phyloP scores from a whole-genome alignment of 2,888 invertebrate species.

The Melanophora roralis region DNA sequence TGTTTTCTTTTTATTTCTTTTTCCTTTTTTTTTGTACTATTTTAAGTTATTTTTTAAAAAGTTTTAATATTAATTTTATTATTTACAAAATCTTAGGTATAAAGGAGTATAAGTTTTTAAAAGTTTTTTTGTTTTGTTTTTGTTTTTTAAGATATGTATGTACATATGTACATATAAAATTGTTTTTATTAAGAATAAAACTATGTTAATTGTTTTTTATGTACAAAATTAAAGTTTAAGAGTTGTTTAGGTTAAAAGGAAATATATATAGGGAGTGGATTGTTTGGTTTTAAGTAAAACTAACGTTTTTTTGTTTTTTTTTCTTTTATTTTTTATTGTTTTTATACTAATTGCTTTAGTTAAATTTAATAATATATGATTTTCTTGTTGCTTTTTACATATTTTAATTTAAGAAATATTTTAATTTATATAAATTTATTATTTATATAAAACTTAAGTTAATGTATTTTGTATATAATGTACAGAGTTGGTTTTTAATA shows the following conservation, averaged over 20 bases:
- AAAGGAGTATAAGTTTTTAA: neutral
- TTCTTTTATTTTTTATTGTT: constrained; percentile 13
- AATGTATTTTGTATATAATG: constrained; percentile 45
- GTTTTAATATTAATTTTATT: neutral
- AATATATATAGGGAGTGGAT: neutral
- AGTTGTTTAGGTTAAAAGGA: neutral
- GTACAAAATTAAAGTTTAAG: neutral
- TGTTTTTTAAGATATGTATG: neutral
- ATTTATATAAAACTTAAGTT: constrained; percentile 42
- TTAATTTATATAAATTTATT: constrained; percentile 18
- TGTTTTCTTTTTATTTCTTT: constrained; percentile 1
- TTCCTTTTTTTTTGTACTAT: constrained; percentile 41
- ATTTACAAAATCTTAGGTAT: constrained; percentile 1
- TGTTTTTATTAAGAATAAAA: neutral
- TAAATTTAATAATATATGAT: constrained; percentile 31
- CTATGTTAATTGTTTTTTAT: neutral
- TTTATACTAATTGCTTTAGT: constrained; percentile 50
- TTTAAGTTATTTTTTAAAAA: constrained; percentile 34
- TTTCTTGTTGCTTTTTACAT: constrained; percentile 12
- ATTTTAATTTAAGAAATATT: constrained; percentile 25
- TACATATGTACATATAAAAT: neutral
- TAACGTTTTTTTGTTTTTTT: constrained; percentile 20
- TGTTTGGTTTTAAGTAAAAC: constrained; percentile 20
- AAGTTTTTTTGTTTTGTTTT: neutral
- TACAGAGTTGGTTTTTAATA: constrained; percentile 42